Evolutionary conservation across 2,888 invertebrate genomes (phyloP), one percentile per base, ranked within the genome.

Genomic region (Balanococcus diminutus): DNA sequence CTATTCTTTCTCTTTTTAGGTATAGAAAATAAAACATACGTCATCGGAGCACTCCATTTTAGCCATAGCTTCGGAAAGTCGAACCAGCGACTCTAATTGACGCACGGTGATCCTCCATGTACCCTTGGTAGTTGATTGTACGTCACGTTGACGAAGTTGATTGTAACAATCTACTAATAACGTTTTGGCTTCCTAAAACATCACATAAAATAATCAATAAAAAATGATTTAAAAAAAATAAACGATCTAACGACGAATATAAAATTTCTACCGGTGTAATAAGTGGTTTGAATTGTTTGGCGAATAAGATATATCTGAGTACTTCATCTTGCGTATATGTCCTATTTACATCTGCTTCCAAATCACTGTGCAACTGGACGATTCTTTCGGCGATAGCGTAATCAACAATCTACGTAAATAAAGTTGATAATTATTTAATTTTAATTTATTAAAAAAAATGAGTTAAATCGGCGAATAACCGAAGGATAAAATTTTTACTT

Each of bases 51-150:
- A 99, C 90, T 98, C 96, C 92, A 99, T 93, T 90, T 98, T 94
- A 84, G 99, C 98, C 93, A 98, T 94, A 32, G 96, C 98, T 91
- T 99, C 99, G 0, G 98, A 96, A 31, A 99, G 92, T 14, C 99
- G 95, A 89, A 99, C 94, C 93, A 99, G 95, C 88, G 96, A 96
- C 90, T 98, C 98, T 87, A 98, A 91, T 89, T 99, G 99, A 0
- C 99, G 92, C 25, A 99, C 99, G 0, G 99, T 99, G 88, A 99
- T 98, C 85, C 98, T 92, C 98, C 98, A 99, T 0, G 97, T 94
- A 84, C 94, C 95, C 89, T 93, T 94, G 0, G 93, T 92, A 0
- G 92, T 89, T 11, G 88, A 87, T 46, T 88, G 88, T 2, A 94
- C 94, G 90, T 98, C 99, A 1, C 97, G 92, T 89, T 96, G 94